Conservation (phyloP, 2,113 vertebrate species). For the Scomber scombrus region DNA sequence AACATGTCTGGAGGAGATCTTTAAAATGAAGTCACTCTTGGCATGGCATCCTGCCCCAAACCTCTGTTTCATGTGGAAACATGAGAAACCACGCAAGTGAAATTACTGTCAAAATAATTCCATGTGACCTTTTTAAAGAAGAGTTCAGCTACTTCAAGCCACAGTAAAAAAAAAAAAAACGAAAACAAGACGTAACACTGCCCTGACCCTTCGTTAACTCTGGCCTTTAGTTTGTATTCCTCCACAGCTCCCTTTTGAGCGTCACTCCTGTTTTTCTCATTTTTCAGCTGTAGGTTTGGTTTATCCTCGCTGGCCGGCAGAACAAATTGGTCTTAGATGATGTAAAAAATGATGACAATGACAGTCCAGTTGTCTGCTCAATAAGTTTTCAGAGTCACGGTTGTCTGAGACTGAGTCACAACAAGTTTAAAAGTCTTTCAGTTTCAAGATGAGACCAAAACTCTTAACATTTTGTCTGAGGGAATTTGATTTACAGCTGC, state of each 20-base stretch:
- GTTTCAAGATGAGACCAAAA: constrained; percentile 3
- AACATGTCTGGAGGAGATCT: too few relatives aligned
- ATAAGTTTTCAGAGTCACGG: neutral
- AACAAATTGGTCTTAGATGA: constrained; percentile 6
- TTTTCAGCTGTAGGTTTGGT: neutral
- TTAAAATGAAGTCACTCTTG: constrained; percentile 3
- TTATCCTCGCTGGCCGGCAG: neutral
- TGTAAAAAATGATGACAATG: neutral
- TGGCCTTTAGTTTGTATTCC: neutral
- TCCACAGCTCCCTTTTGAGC: neutral
- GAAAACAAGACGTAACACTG: too few relatives aligned
- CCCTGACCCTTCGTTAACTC: too few relatives aligned
- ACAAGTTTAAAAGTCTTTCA: neutral
- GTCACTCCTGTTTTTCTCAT: constrained; percentile 1
- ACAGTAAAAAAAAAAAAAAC: neutral
- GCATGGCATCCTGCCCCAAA: neutral
- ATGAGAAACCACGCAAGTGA: neutral
- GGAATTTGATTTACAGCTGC: neutral
- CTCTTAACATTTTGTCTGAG: neutral
- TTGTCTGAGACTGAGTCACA: constrained; percentile 11
- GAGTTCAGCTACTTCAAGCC: constrained; percentile 10
- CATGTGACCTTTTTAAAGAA: constrained; percentile 25
- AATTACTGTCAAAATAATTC: constrained; percentile 24
- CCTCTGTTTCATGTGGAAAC: constrained; percentile 31
- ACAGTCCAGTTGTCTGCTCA: constrained; percentile 1